Evolutionary conservation across 2,888 invertebrate genomes (phyloP), one percentile per base, ranked within the genome.

Genomic region (Miltochrista miniata): DNA sequence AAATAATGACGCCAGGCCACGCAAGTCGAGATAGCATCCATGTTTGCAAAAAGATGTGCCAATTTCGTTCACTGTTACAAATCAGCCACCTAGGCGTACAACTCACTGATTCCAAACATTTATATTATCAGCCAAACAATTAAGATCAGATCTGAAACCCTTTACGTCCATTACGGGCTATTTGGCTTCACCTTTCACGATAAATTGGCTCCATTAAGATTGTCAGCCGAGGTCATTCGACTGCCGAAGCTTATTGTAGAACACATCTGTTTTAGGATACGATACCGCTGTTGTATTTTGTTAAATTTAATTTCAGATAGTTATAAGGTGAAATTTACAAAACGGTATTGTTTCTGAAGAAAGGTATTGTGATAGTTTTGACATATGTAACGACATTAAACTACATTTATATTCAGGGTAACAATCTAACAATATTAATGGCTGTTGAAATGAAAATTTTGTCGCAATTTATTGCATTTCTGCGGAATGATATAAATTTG

Each of bases 161-260:
- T 68, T 57, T 64, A 57, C 59, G 61, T 61, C 67, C 68, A 73
- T 79, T 79, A 74, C 59, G 53, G 56, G 54, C 65, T 68, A 67
- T 64, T 73, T 68, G 60, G 69, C 64, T 61, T 65, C 71, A 76
- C 74, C 74, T 75, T 63, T 56, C 55, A 54, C 68, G 66, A 71
- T 74, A 73, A 74, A 76, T 75, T 68, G 74, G 45, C 51, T 64
- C 76, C 74, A 76, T 78, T 78, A 76, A 74, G 74, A 70, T 69
- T 61, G 70, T 67, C 66, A 64, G 59, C 52, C 37, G 53, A 50
- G 31, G 56, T 45, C 54, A 53, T 55, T 59, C 50, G 47, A 54
- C 55, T 57, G 40, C 48, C 31, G 33, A 49, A 39, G 51, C 57
- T 53, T 64, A 53, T 55, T 67, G 51, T 52, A 58, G 35, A 46